Base-by-base conservation (phyloP, 2,888 invertebrate genomes). In the Acleris literana region DNA sequence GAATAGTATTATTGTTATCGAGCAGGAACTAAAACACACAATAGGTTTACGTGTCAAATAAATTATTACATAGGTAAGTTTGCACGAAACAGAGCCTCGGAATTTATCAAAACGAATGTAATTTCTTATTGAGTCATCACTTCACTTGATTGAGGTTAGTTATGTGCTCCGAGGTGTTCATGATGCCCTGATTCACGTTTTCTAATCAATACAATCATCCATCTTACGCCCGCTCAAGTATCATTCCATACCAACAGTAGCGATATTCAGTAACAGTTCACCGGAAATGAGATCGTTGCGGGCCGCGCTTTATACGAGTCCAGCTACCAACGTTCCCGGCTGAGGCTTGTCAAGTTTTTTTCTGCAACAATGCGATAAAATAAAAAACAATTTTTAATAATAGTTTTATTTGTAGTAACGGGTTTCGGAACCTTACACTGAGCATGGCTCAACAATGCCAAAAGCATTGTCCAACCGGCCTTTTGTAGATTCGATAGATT, bases 21-120 rank as follows among this genome's bases (percentile, higher is more conserved):
- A 74, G 70, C 72, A 78, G 76, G 76, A 79, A 78, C 70, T 70
- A 68, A 73, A 62, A 55, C 68, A 76, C 78, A 85, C 81, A 85
- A 84, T 81, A 76, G 79, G 67, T 71, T 76, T 62, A 75, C 75
- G 71, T 72, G 74, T 64, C 72, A 72, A 71, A 59, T 70, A 70
- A 33, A 33, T 33, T 68, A 76, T 73, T 78, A 79, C 79, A 82
- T 71, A 70, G 33, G 33, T 33, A 9, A 33, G 76, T 72, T 64
- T 64, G 71, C 73, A 75, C 70, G 73, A 44, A 44, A 51, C n/a
- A 43, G 51, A 39, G 43, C 16, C 9, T 18, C 46, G 57, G 33
- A 46, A 52, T 18, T 63, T 44, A 20, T 22, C 13, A 25, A 49
- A 46, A 44, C 52, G 51, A 57, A 43, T 33, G 11, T 43, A 5